A percentile compares a stretch with the other conserved stretches of the same genome.
Evolutionary conservation across 2,797 vertebrate species (phyloP).

Genomic region (Myotis daubentonii): DNA sequence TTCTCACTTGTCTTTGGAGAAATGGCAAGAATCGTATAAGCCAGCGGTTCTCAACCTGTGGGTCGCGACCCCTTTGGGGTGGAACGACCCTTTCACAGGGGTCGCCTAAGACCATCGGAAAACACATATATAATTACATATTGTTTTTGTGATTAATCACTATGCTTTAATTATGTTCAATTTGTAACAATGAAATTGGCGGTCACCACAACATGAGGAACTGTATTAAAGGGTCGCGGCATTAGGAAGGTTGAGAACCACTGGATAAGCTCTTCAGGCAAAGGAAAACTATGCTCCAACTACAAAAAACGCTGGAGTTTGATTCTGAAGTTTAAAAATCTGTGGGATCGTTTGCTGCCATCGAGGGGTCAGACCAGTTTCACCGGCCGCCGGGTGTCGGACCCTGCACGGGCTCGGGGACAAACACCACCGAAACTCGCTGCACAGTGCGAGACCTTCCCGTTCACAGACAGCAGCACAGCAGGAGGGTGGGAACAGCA

Average conservation of each 20-base stretch:
- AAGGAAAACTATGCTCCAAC: background rate
- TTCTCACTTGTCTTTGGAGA: background rate
- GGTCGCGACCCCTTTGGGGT: too few relatives aligned
- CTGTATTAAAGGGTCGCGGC: too few relatives aligned
- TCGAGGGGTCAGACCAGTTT: fast-evolving
- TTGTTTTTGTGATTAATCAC: too few relatives aligned
- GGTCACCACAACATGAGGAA: too few relatives aligned
- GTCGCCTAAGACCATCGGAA: too few relatives aligned
- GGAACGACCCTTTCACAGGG: too few relatives aligned
- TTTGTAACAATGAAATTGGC: too few relatives aligned
- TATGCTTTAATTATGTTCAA: too few relatives aligned
- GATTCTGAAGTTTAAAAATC: background rate
- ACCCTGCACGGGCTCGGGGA: fast-evolving
- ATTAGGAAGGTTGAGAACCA: too few relatives aligned
- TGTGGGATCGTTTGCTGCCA: background rate
- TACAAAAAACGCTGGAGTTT: background rate
- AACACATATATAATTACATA: too few relatives aligned
- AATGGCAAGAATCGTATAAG: background rate
- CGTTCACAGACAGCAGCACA: too few relatives aligned
- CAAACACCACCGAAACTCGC: background rate
- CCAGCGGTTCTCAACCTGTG: too few relatives aligned
- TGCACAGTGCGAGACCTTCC: background rate
- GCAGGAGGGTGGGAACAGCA: background rate
- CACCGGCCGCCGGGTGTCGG: fast-evolving
- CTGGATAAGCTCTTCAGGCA: background rate